Conservation (phyloP, 2,113 vertebrate genomes). For the Anarrhichthys ocellatus region DNA sequence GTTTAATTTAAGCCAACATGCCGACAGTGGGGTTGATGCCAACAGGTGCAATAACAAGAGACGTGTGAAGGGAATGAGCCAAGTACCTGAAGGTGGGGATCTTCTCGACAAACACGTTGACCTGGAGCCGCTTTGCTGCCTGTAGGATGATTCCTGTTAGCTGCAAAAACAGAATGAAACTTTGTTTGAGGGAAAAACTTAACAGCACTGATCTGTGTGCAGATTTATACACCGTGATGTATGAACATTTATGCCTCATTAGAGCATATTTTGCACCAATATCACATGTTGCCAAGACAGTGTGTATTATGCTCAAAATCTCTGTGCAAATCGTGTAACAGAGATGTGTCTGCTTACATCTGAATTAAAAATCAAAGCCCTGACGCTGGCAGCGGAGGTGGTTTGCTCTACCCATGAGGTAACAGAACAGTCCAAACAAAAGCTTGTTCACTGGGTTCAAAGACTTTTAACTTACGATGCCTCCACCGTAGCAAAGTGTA, state of each 20-base stretch:
- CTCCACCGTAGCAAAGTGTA: neutral
- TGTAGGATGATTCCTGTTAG: constrained; percentile 90
- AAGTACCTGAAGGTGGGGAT: constrained; percentile 87
- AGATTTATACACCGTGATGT: neutral
- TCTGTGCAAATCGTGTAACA: neutral
- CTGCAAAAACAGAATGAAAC: constrained; percentile 77
- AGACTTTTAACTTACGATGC: neutral
- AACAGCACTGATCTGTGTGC: neutral
- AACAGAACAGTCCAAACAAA: constrained; percentile 20
- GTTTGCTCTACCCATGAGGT: neutral
- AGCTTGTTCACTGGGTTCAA: constrained; percentile 36
- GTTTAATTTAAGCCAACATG: neutral
- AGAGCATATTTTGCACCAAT: neutral
- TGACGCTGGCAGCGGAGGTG: neutral
- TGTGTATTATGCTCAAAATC: neutral
- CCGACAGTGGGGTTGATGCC: neutral
- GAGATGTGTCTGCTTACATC: neutral
- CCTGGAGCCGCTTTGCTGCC: constrained; percentile 91
- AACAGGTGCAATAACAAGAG: neutral
- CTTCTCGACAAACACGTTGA: constrained; percentile 88
- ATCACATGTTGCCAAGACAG: neutral
- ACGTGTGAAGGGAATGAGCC: neutral
- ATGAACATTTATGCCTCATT: neutral
- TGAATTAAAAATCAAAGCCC: constrained; percentile 2
- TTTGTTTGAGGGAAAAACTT: neutral